Conservation (phyloP, 2,113 vertebrate genomes). For the Rhinolophus sinicus region DNA sequence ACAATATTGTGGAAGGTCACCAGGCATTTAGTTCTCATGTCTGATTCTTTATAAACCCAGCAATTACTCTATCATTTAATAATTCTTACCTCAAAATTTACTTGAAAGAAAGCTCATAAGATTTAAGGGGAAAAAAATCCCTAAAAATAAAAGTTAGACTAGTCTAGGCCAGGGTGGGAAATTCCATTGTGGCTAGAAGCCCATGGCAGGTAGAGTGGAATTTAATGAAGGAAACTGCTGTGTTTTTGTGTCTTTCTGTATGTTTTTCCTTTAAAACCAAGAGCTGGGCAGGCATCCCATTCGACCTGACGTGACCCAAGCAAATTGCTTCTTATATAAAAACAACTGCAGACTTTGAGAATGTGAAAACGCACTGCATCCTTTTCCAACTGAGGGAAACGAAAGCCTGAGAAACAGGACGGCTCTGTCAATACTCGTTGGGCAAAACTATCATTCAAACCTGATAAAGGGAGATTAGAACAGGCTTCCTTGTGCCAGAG, state of each 20-base stretch:
- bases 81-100: conserved; percentile 85
- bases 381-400: conserved; percentile 84
- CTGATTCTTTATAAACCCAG: conserved; percentile 75
- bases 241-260: conserved; percentile 93
- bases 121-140: conserved; percentile 69
- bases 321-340: conserved; percentile 93
- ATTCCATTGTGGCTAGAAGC: conserved; percentile 91
- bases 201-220: conserved; percentile 92
- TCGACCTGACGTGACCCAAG: conserved; percentile 91
- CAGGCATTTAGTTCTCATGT: conserved; percentile 64
- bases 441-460: conserved; percentile 85
- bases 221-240: conserved; percentile 93
- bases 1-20: conserved; percentile 57
- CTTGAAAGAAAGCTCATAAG: conserved; percentile 85
- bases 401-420: conserved; percentile 87
- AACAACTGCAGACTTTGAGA: conserved; percentile 90
- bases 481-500: conserved; percentile 82
- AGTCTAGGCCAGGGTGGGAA: conserved; percentile 90
- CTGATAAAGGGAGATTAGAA: conserved; percentile 85
- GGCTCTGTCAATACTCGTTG: conserved; percentile 84
- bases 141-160: conserved; percentile 88
- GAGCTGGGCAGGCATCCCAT: conserved; percentile 91
- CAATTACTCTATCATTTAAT: conserved; percentile 82
- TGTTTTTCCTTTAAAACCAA: conserved; percentile 93
- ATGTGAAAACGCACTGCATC: conserved; percentile 89